Evolutionary conservation across 2,113 vertebrate genomes (phyloP), one percentile per base, ranked within the genome.

Genomic region (Esox niger): DNA sequence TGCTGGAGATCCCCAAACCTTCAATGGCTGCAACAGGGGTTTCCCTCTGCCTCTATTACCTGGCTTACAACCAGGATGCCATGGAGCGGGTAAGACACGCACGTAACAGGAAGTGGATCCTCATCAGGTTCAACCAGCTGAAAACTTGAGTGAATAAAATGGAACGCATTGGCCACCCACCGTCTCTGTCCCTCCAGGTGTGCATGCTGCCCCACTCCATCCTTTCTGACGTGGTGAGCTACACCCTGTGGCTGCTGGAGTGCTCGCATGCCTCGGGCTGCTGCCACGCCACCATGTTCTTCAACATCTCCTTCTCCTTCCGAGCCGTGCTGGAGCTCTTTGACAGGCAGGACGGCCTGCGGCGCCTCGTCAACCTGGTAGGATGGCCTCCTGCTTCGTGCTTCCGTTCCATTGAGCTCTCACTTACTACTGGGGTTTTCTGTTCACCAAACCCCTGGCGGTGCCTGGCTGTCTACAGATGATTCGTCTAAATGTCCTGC

Each of bases 221-320:
- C 72, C 89, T 99, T 56, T 93, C 94, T 26, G 97, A 99, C 61
- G 95, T 99, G 62, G 97, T 99, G 54, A 95, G 93, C 79, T 99
- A 99, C 78, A 98, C 97, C 0, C 88, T 99, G 60, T 99, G 97
- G 97, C 88, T 99, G 67, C 92, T 99, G 92, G 97, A 99, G 70
- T 99, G 97, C 80, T 99, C 97, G 33, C 97, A 99, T 0, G 97
- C 96, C n/a, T 99, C 97, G 0, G 97, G 97, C 69, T 97, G 97
- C 88, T 99, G 97, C 86, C 97, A 99, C 33, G 97, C 97, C 72
- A 99, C 97, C 78, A 99, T 99, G 97, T 99, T 99, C 89, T 99
- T 99, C 88, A 99, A 97, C 71, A 99, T 99, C 85, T 98, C 95
- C 79, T 99, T 99, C 85, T 95, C 96, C 43, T 99, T 99, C 82